Base-by-base conservation (phyloP, 2,888 invertebrate species). In the Tuberolachnus salignus region DNA sequence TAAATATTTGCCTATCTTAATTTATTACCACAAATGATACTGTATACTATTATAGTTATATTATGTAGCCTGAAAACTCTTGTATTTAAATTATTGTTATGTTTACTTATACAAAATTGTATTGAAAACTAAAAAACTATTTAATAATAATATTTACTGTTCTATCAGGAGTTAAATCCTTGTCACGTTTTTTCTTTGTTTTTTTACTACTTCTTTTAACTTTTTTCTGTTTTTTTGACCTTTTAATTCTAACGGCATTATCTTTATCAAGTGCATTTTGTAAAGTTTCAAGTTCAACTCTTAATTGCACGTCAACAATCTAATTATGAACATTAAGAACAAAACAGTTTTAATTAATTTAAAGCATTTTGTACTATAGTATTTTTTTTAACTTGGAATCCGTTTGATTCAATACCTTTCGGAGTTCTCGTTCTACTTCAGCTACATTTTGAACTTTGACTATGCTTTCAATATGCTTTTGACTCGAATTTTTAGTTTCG, bases 81-180 rank as follows among this genome's bases (percentile, higher is more conserved):
- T 3, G 1, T 59, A 34, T 26, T n/a, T 21, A 66, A 1, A 64
- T 66, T 66, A 66, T 16, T 46, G 10, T 49, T 34, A 34, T 34
- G 34, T 3, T 34, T 14, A 10, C 46, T 14, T 26, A 10, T 1
- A 0, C 9, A n/a, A 0, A 26, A 14, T 26, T 59, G 1, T 59
- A 14, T 59, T 34, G 34, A 59, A 3, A 59, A 59, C 23, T 26
- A 23, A 59, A 59, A 13, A 23, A 53, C 14, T 1, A 59, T 26
- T 14, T 13, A 26, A 26, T 71, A 3, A 14, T 42, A 13, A 64
- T 75, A 75, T 75, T 75, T 78, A 78, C 78, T 0, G 94, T 93
- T 85, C 96, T 89, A 84, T 97, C 97, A 1, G 94, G 94, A 0
- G 97, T 97, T 70, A 97, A 87, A 86, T 97, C 97, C 85, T 97